Conservation (phyloP, 1,140 invertebrate species). For the Drosophila insularis region DNA sequence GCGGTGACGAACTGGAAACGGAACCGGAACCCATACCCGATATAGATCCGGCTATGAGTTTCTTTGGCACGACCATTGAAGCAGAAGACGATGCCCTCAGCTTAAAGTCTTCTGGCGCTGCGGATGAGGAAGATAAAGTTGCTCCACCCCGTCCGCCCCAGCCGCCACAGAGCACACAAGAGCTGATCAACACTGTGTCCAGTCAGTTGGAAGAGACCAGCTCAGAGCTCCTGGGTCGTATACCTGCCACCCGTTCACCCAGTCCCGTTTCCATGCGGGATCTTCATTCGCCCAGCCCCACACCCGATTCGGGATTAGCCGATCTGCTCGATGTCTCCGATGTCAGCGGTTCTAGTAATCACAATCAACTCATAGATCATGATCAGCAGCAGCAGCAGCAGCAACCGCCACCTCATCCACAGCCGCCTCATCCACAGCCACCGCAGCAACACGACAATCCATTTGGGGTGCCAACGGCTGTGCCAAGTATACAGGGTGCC, state of each 20-base stretch:
- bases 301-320: conserved; percentile 86
- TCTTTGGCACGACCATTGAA: conserved; percentile 72
- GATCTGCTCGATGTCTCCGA: conserved; percentile 86
- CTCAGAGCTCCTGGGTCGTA: conserved; percentile 90
- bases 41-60: conserved; percentile 71
- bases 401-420: conserved; percentile 18
- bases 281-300: conserved; percentile 91
- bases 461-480: conserved; percentile 69
- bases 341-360: conserved; percentile 67
- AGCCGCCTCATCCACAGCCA: conserved; percentile 8
- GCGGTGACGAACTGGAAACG: conserved; percentile 65
- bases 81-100: conserved; percentile 75
- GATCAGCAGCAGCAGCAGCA: conserved; percentile 37
- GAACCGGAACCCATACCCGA: conserved; percentile 55
- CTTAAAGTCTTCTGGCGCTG: conserved; percentile 68
- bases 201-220: conserved; percentile 94
- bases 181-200: conserved; percentile 92
- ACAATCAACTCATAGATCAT: conserved; percentile 61
- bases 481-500: conserved; percentile 66
- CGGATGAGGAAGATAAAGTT: conserved; percentile 73
- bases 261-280: conserved; percentile 91
- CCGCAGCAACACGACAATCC: conserved; percentile 71
- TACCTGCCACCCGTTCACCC: conserved; percentile 91
- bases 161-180: conserved; percentile 89
- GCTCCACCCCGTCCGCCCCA: conserved; percentile 85